Percentiles rank a stretch among this genome's conserved stretches.
phyloP scores from a whole-genome alignment of 2,888 invertebrate species.

The Gortyna flavago region DNA sequence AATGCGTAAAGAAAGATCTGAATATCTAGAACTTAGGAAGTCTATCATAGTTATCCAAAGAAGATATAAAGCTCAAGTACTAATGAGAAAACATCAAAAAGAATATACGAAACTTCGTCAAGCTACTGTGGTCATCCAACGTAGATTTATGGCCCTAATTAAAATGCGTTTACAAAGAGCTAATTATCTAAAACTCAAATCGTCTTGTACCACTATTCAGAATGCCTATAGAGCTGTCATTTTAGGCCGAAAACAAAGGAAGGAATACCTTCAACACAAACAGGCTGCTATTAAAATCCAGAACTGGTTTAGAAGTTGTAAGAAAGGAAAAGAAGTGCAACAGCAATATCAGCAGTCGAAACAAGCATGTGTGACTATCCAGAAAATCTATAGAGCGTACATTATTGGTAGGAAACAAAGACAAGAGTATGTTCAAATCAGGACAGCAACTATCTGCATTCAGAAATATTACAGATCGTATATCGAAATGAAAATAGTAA shows the following conservation, averaged over 20 bases:
- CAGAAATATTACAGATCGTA: constrained; percentile 81
- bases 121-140: constrained; percentile 82
- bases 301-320: constrained; percentile 82
- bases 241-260: constrained; percentile 73
- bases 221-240: constrained; percentile 79
- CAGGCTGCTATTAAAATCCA: constrained; percentile 83
- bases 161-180: constrained; percentile 77
- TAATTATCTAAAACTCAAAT: constrained; percentile 73
- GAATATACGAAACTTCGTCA: constrained; percentile 73
- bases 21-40: constrained; percentile 66
- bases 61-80: constrained; percentile 78
- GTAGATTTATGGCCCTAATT: constrained; percentile 79
- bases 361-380: constrained; percentile 83
- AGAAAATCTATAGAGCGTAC: constrained; percentile 82
- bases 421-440: constrained; percentile 77
- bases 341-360: constrained; percentile 74
- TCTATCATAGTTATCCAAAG: constrained; percentile 78
- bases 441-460: constrained; percentile 78
- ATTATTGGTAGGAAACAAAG: constrained; percentile 77
- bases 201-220: constrained; percentile 81
- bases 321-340: constrained; percentile 71
- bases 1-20: constrained; percentile 77
- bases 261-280: constrained; percentile 76
- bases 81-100: constrained; percentile 72
- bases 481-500: constrained; percentile 74